A percentile compares a stretch with the other conserved stretches of the same genome.
phyloP scores from a whole-genome alignment of 2,888 invertebrate species.

The Drosophila recens region DNA sequence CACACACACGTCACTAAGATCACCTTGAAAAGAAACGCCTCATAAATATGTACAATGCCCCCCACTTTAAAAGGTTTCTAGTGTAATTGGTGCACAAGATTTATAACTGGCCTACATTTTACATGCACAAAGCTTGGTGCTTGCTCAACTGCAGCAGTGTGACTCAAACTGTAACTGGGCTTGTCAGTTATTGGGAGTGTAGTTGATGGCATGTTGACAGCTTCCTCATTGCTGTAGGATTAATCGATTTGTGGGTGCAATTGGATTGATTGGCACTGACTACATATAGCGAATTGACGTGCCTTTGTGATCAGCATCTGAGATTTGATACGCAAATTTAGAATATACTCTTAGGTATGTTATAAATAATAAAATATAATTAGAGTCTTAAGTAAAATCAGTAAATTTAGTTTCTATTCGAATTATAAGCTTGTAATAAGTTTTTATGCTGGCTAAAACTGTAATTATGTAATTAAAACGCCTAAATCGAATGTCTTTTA shows the following conservation, averaged over 20 bases:
- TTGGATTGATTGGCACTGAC: slow-evolving; percentile 27
- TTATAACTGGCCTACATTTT: slow-evolving; percentile 68
- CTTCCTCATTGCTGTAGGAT: slow-evolving; percentile 52
- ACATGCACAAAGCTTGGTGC: slow-evolving; percentile 12
- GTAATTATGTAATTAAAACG: no score
- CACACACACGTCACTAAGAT: slow-evolving; percentile 30
- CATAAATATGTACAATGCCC: slow-evolving; percentile 35
- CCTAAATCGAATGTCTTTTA: no score
- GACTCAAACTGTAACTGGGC: slow-evolving; percentile 22
- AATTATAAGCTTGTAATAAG: no score
- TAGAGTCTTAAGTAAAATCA: background rate
- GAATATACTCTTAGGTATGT: background rate
- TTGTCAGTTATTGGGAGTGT: slow-evolving; percentile 12
- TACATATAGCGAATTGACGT: no score
- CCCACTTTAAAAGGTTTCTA: slow-evolving; percentile 44
- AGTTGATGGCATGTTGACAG: slow-evolving; percentile 16
- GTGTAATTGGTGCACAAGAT: slow-evolving; percentile 48
- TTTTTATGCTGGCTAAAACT: no score
- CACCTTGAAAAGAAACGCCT: slow-evolving; percentile 57
- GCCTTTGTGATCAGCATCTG: no score
- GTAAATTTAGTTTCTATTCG: no score
- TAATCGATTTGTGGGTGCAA: slow-evolving; percentile 43
- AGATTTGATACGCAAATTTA: no score
- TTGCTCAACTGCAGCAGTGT: slow-evolving; percentile 29
- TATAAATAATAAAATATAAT: background rate